These are phyloP conservation scores for Osmoderma eremita DNA, from an alignment of 2,888 invertebrate species.

Conservation along the genomic window DNA sequence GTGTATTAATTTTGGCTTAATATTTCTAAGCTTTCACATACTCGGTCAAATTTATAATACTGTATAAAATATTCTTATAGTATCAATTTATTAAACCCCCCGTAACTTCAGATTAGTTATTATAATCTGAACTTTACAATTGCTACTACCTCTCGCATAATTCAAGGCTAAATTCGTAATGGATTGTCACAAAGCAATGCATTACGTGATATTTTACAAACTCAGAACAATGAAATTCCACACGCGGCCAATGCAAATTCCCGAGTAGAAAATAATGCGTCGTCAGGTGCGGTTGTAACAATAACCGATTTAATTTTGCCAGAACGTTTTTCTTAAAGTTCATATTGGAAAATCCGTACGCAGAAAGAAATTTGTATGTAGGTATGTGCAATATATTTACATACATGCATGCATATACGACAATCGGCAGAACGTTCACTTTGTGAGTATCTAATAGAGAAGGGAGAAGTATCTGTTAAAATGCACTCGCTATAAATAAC, in stretches of 20 bases:
- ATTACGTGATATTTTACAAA: constrained; percentile 10
- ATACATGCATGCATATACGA: no score
- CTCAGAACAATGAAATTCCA: constrained; percentile 29
- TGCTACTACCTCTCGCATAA: constrained; percentile 5
- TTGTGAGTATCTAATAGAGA: no score
- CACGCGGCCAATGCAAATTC: constrained; percentile 1
- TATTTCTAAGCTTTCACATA: no score
- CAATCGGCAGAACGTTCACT: no score
- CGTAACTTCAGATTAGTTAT: not conserved
- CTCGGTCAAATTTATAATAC: no score
- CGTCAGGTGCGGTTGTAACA: not conserved
- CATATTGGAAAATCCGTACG: not conserved
- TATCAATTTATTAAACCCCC: not conserved
- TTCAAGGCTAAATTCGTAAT: constrained; percentile 24
- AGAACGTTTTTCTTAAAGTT: not conserved
- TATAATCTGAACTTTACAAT: not conserved
- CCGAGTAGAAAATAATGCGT: not conserved
- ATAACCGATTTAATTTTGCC: not conserved
- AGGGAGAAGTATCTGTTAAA: no score
- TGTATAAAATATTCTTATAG: no score
- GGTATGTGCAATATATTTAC: no score
- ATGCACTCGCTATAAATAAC: not conserved
- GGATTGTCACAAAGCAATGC: constrained; percentile 18
- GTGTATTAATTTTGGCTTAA: no score
- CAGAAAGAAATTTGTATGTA: no score